Base-by-base conservation (phyloP, 2,888 invertebrate species). In the Spodoptera picta region DNA sequence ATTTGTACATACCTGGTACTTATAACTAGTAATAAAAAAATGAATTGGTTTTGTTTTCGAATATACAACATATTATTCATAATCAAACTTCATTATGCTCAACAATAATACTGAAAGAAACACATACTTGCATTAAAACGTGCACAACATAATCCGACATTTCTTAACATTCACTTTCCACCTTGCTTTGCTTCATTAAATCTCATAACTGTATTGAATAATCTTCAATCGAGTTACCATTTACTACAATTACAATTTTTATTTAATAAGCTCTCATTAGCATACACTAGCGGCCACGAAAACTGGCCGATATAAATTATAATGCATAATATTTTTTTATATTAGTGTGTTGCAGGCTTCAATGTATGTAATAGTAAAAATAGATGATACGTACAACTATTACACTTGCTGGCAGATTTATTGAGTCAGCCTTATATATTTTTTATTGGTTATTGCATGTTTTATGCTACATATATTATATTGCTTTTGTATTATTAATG, bases 201-300 rank as follows among this genome's bases (percentile, higher is more conserved):
- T 77, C 72, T 74, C 63, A 73, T 77, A 76, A 77, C 65, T 43
- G 46, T 61, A 70, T 81, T 80, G 82, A 57, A 82, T 80, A 82
- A 82, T 82, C 67, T 75, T 68, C 56, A 60, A 65, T 52, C 12
- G 68, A 64, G 67, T 64, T 66, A 55, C 65, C 61, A 52, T 66
- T 52, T 7, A 59, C 51, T 62, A 74, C 62, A 64, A 68, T 79
- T 79, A 73, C 41, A 71, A 75, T 69, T 43, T 46, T 69, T 69
- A 70, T 64, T 36, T 72, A 70, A 80, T 77, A 68, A 63, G 45
- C 10, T 44, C 51, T 53, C 27, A 69, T 72, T 72, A 69, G 51
- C 69, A 61, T 76, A 75, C 75, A 67, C 50, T 65, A 27, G 36
- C 43, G 74, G 65, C 55, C 71, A 61, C 52, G 41, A 69, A 58